Base-by-base conservation (phyloP, 2,888 invertebrate genomes). In the Xestia sexstrigata region DNA sequence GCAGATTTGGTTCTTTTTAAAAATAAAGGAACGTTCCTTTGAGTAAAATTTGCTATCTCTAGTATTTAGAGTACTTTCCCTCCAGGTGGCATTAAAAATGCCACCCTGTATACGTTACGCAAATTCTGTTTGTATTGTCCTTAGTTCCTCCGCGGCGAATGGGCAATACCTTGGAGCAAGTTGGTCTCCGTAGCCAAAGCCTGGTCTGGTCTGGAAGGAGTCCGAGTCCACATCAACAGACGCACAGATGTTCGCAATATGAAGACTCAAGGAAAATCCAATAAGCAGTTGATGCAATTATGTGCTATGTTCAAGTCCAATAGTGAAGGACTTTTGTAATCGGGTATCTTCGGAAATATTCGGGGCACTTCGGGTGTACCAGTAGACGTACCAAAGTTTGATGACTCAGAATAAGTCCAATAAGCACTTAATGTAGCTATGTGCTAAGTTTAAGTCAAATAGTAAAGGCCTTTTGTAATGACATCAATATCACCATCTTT, bases 131-230 rank as follows among this genome's bases (percentile, higher is more conserved):
- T 42, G 13, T 39, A 11, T 63, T 65, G 42, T 65, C 55, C 76
- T 47, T 35, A 96, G 96, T 95, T 91, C 58, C 91, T 96, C 11
- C 93, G 96, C n/a, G 92, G 92, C 1, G 95, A 95, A 81, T 95
- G 95, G 95, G 90, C 92, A 1, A 91, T 95, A 89, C 93, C 95
- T 0, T 96, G 96, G 96, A 95, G 95, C 79, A 92, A 91, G 73
- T 83, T 95, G 15, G 95, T 93, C 0, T 76, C 91, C 0, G 87
- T 88, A 0, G 94, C 94, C 2, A 93, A 92, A 67, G 86, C 90
- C 1, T 93, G 93, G 93, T 94, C 94, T 3, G 95, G 95, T 0
- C 65, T 90, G 5, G 93, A 93, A 71, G 95, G 95, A 0, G 95
- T 96, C 0, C 91, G 93, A 2, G 92, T 91, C 6, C 96, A 96